Conservation (phyloP, 2,888 invertebrate species). For the Orchestes rusci region DNA sequence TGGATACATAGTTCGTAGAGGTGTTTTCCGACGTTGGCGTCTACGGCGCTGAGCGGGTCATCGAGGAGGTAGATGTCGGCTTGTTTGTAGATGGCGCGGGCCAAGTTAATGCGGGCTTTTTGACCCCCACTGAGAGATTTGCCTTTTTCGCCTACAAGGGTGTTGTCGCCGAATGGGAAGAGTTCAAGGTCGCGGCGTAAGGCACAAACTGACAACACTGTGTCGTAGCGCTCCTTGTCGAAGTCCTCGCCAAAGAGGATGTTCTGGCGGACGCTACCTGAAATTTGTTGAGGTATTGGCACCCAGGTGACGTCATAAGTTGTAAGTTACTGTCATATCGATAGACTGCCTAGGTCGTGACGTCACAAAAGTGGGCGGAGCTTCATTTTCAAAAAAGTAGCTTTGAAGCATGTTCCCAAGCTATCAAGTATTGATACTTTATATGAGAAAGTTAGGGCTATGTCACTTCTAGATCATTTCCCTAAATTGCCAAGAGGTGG, state of each 20-base stretch:
- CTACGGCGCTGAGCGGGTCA: constrained; percentile 77
- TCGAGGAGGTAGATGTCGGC: constrained; percentile 75
- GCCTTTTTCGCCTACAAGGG: constrained; percentile 75
- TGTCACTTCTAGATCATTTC: too few species aligned
- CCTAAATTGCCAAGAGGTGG: too few species aligned
- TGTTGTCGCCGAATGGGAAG: constrained; percentile 68
- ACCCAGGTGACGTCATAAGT: too few species aligned
- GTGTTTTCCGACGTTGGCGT: constrained; percentile 66
- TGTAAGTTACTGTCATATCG: too few species aligned
- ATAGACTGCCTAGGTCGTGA: too few species aligned
- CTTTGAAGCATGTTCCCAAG: too few species aligned
- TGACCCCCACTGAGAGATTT: constrained; percentile 80
- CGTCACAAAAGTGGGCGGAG: too few species aligned
- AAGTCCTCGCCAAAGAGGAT: constrained; percentile 66
- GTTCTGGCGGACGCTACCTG: constrained; percentile 61
- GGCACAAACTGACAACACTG: constrained; percentile 59
- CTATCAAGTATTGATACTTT: too few species aligned
- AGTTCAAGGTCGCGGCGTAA: constrained; percentile 63
- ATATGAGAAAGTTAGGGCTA: too few species aligned
- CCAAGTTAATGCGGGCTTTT: constrained; percentile 72
- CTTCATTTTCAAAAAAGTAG: too few species aligned
- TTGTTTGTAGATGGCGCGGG: constrained; percentile 66
- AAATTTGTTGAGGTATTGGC: too few species aligned
- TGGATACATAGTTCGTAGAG: constrained; percentile 66
- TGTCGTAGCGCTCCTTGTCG: constrained; percentile 52